phyloP scores from a whole-genome alignment of 2,888 invertebrate species.

The Limnephilus rhombicus region DNA sequence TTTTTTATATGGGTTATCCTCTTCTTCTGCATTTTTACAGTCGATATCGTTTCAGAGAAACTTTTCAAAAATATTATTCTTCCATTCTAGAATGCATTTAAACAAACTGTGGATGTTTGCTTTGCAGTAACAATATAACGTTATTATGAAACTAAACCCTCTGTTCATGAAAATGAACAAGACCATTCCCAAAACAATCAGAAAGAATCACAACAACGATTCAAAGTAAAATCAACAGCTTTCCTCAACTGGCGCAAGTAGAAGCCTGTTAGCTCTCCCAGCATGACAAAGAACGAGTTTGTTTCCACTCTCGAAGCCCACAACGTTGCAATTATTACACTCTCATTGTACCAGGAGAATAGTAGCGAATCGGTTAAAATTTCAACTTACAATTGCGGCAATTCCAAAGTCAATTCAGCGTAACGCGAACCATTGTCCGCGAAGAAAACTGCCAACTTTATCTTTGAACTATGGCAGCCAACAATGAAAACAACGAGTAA shows the following conservation, averaged over 20 bases:
- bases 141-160: neutral
- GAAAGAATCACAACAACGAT: neutral
- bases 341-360: constrained; percentile 24
- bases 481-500: constrained; percentile 25
- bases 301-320: constrained; percentile 24
- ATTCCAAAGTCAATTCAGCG: constrained; percentile 20
- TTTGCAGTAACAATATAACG: neutral
- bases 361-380: constrained; percentile 32
- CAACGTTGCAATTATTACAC: constrained; percentile 19
- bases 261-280: neutral
- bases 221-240: neutral
- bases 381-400: constrained; percentile 26
- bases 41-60: no score
- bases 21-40: no score
- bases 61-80: no score
- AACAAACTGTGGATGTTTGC: neutral
- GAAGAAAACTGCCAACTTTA: constrained; percentile 16
- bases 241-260: neutral
- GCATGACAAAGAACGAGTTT: constrained; percentile 18
- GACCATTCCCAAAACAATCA: neutral
- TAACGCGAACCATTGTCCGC: constrained; percentile 33
- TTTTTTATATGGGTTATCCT: no score
- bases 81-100: neutral
- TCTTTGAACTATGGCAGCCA: constrained; percentile 11
- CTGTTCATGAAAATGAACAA: neutral